Evolutionary conservation across 92 coral and sea anemone species (phyloP).

Genomic region (Paramuricea clavata): DNA sequence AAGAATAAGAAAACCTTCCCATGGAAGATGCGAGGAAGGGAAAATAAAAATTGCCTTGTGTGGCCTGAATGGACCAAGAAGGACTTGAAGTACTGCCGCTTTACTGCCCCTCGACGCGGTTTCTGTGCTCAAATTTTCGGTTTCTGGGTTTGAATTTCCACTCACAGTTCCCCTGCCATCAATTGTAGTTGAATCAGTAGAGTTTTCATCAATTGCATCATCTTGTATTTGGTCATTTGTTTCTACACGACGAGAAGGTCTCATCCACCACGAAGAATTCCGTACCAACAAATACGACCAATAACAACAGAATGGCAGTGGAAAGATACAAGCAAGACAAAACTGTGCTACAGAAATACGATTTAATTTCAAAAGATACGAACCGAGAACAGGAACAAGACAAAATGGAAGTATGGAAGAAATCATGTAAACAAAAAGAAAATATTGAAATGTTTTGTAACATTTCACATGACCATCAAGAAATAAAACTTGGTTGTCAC

Average conservation of each 20-base stretch:
- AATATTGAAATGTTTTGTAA: slow-evolving; percentile 22
- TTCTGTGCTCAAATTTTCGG: not conserved
- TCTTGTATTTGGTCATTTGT: not conserved
- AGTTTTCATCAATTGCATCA: not conserved
- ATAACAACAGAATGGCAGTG: slow-evolving; percentile 25
- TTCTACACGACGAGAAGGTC: not conserved
- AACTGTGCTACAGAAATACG: slow-evolving; percentile 29
- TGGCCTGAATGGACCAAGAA: slow-evolving; percentile 18
- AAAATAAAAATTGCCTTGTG: slow-evolving; percentile 11
- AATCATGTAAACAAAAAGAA: slow-evolving; percentile 24
- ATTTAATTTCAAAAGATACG: slow-evolving; percentile 14
- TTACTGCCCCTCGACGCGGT: not conserved
- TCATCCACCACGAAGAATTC: not conserved
- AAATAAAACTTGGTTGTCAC: slow-evolving; percentile 11
- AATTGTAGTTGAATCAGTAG: not conserved
- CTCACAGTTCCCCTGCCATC: not conserved
- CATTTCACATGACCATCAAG: slow-evolving; percentile 34
- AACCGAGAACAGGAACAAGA: slow-evolving; percentile 21
- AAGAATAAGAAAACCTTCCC: slow-evolving; percentile 34
- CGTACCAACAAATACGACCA: slow-evolving; percentile 27
- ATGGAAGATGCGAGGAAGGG: slow-evolving; percentile 14
- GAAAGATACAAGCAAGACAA: slow-evolving; percentile 38
- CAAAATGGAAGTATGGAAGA: slow-evolving; percentile 32
- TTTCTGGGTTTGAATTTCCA: too few relatives aligned
- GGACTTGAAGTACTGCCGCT: slow-evolving; percentile 22